A percentile compares a stretch with the other conserved stretches of the same genome.
Evolutionary conservation across 1,140 invertebrate genomes (phyloP).

Genomic region (Bombus sylvicola): DNA sequence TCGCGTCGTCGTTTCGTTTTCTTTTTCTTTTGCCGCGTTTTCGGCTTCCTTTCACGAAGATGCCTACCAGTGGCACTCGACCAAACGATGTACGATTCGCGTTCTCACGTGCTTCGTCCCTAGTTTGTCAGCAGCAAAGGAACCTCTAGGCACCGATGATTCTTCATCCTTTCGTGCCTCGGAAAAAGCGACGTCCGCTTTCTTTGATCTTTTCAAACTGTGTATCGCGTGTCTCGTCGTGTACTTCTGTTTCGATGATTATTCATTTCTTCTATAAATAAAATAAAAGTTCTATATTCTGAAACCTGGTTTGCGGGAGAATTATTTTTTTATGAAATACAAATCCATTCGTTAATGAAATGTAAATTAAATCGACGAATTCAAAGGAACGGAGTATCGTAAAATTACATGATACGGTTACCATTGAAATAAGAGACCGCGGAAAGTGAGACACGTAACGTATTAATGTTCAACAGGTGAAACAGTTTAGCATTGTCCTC

Average conservation of each 20-base stretch:
- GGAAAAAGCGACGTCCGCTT: no score
- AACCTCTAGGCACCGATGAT: background rate
- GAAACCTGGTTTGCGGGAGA: no score
- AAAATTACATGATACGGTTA: background rate
- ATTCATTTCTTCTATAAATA: background rate
- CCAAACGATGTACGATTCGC: slow-evolving; percentile 25
- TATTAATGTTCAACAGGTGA: background rate
- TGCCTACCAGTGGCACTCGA: no score
- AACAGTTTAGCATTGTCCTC: background rate
- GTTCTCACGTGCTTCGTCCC: background rate
- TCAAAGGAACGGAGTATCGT: no score
- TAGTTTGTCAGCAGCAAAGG: no score
- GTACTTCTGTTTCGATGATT: background rate
- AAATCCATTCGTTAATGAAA: background rate
- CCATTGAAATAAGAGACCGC: background rate
- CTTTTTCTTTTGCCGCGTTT: background rate
- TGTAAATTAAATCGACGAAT: no score
- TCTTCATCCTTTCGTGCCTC: background rate
- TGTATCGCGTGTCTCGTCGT: background rate
- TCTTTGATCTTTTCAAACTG: background rate
- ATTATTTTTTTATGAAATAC: background rate
- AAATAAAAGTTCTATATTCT: background rate
- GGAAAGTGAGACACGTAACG: background rate
- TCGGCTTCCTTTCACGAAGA: background rate
- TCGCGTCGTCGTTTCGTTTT: background rate